These are phyloP conservation scores for Phortica variegata DNA, from an alignment of 1,140 invertebrate species.

Conservation along the genomic window DNA sequence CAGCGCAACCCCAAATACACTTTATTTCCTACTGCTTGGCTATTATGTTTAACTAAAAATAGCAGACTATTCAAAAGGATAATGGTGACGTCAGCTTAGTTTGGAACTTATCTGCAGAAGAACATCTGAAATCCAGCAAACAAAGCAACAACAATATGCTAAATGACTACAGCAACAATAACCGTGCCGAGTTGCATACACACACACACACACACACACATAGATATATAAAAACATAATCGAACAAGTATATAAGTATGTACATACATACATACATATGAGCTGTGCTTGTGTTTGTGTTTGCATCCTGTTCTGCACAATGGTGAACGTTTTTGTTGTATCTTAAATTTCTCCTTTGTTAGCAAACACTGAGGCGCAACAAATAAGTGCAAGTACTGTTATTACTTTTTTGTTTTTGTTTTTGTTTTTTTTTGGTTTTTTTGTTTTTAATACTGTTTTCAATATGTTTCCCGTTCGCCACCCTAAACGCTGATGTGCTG, in stretches of 20 bases:
- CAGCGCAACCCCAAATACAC: slow-evolving; percentile 40
- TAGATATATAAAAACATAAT: not conserved
- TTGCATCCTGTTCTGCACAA: too few relatives aligned
- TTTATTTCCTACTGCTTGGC: slow-evolving; percentile 7
- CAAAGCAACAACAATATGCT: slow-evolving; percentile 18
- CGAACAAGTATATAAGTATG: slow-evolving; percentile 2
- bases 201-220: not conserved
- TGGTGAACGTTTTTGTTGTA: too few relatives aligned
- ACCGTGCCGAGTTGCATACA: slow-evolving; percentile 8
- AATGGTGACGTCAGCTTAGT: slow-evolving; percentile 41
- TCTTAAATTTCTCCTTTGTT: too few relatives aligned
- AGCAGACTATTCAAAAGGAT: slow-evolving; percentile 28
- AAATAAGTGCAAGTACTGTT: too few relatives aligned
- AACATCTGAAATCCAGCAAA: slow-evolving; percentile 27
- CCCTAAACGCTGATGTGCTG: too few relatives aligned
- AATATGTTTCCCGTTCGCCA: too few relatives aligned
- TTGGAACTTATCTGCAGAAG: slow-evolving; percentile 24
- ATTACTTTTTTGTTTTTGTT: too few relatives aligned
- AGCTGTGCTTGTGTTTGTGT: too few relatives aligned
- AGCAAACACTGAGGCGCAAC: too few relatives aligned
- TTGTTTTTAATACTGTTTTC: too few relatives aligned
- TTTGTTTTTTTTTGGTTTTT: too few relatives aligned
- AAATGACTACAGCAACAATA: slow-evolving; percentile 12
- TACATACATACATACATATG: slow-evolving; percentile 6
- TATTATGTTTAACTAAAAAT: slow-evolving; percentile 24